Evolutionary conservation across 2,113 vertebrate species (phyloP), one percentile per base, ranked within the genome.

Genomic region (Corvus moneduloides): DNA sequence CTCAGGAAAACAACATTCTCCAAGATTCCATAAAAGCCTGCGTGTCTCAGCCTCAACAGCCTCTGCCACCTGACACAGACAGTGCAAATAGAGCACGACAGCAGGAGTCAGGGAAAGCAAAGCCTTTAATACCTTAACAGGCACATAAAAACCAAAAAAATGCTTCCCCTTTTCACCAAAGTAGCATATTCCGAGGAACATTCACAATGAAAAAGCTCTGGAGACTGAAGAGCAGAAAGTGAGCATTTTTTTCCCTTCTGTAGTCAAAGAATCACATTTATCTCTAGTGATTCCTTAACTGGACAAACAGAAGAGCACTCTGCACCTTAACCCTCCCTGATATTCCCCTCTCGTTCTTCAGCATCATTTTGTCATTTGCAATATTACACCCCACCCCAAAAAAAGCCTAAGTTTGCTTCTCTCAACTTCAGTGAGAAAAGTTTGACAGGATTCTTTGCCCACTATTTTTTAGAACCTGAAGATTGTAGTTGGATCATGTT

Each of bases 11-110:
- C 17, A 52, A 6, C 44, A 44, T 75, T 28, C 68, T 54, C 22
- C 0, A 3, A 54, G 32, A n/a, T 33, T 33, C 22, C 44, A 39
- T 20, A 39, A 48, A 37, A 1, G 1, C 11, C 4, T 0, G 3
- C 4, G 7, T 28, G 17, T 7, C 33, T 76, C 3, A 3, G 33
- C 52, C 80, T 19, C 48, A 49, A 20, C 35, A 37, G 43, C 30
- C 24, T 59, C 62, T 61, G 46, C 54, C 28, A 27, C 33, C 43
- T 39, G 71, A 32, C 12, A 23, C 18, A 23, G 43, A 16, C 46
- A 22, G 30, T 22, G 5, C 10, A 48, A 48, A 44, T 4, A 59
- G 30, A 91, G 62, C 22, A 46, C 28, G 64, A 15, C 19, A 92
- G 27, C 16, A 90, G 23, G 5, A 63, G 16, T 58, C 16, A 30